Conservation (phyloP, 1,140 invertebrate genomes). For the Conus betulinus region DNA sequence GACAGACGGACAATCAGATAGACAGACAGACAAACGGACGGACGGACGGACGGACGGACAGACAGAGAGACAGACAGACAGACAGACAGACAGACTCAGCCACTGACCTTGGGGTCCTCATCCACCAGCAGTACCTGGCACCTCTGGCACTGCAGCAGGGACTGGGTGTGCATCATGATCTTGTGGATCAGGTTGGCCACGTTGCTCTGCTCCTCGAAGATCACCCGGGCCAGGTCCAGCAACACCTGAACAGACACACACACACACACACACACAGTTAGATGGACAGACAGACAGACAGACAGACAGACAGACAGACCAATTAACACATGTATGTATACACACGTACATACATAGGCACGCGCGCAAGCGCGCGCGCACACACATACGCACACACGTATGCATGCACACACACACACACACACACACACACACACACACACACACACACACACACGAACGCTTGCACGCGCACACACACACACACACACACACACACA, state of each 20-base stretch:
- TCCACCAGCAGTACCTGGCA: conserved; percentile 84
- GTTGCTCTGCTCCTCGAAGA: conserved; percentile 95
- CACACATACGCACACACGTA: too few relatives aligned
- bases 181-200: conserved; percentile 94
- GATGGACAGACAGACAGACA: conserved; percentile 16
- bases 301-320: background rate
- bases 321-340: background rate
- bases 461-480: too few relatives aligned
- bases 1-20: too few relatives aligned
- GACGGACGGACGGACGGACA: too few relatives aligned
- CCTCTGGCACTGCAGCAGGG: conserved; percentile 92
- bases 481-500: too few relatives aligned
- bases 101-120: conserved; percentile 63
- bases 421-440: too few relatives aligned
- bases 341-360: background rate
- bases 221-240: conserved; percentile 89
- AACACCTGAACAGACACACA: conserved; percentile 81
- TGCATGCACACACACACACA: too few relatives aligned
- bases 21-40: too few relatives aligned
- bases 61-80: conserved; percentile 12
- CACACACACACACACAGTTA: conserved; percentile 9
- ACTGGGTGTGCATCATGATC: conserved; percentile 96
- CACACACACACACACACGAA: too few relatives aligned
- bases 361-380: background rate
- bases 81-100: too few relatives aligned